Percentiles rank a stretch among this genome's conserved stretches.
Conservation (phyloP, 2,113 vertebrate genomes). For the Vulpes ferrilata region DNA sequence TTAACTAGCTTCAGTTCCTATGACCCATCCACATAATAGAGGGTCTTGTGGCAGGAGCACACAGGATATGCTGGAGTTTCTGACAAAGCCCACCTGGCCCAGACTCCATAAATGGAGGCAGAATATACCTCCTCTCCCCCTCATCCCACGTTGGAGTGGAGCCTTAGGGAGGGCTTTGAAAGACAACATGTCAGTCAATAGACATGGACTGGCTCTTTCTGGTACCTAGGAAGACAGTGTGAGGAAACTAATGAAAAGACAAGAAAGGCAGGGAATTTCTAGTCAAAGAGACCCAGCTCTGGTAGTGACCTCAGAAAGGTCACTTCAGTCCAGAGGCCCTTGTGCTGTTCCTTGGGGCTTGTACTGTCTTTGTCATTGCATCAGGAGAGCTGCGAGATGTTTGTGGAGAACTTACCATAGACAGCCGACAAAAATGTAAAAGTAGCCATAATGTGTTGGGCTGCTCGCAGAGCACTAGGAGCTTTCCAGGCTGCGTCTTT, state of each 20-base stretch:
- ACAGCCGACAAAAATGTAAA: accelerated
- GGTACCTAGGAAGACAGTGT: not conserved
- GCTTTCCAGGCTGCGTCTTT: not conserved
- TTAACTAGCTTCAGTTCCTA: not conserved
- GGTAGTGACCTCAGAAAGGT: not conserved
- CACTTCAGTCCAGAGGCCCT: not conserved
- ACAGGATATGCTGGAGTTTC: not conserved
- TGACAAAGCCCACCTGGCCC: not conserved
- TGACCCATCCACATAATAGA: not conserved
- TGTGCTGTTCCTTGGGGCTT: not conserved
- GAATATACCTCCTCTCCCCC: not conserved
- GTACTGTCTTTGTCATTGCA: not conserved
- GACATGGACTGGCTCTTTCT: not conserved
- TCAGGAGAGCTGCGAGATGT: not conserved
- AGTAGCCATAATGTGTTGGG: not conserved
- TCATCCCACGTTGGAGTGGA: accelerated
- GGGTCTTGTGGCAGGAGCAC: not conserved
- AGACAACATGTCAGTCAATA: not conserved
- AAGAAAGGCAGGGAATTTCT: not conserved
- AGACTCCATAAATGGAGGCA: not conserved
- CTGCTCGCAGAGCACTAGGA: accelerated
- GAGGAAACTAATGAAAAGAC: slow-evolving; percentile 11
- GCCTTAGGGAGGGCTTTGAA: not conserved
- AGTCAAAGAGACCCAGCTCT: not conserved
- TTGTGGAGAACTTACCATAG: not conserved